Base-by-base conservation (phyloP, 2,113 vertebrate genomes). In the Ictidomys tridecemlineatus region DNA sequence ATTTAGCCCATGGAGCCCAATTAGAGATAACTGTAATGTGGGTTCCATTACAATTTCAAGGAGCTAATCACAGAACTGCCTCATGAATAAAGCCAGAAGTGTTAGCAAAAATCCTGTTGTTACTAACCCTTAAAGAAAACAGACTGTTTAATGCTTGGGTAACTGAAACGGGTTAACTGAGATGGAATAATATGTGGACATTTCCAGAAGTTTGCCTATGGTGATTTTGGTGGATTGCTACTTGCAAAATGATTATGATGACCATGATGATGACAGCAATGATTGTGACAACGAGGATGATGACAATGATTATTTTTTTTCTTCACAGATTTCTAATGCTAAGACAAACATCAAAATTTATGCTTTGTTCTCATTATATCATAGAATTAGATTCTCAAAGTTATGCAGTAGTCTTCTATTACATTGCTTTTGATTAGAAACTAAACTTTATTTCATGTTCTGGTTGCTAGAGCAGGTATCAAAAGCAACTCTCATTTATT, bases 401-500 rank as follows among this genome's bases (percentile, higher is more conserved):
- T 88, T 85, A 28, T 28, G 24, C 84, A 5, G 34, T 53, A 53
- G 65, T 34, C 24, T 51, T 10, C 4, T 67, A 8, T 22, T 8
- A 39, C 63, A 42, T 28, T 39, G 12, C 26, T 70, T 70, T 42
- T 67, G 10, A 42, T 42, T 18, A n/a, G 16, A 42, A 48, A 6
- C 11, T 56, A 65, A 69, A 4, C 3, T 45, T 56, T 78, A 78
- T 32, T 24, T 51, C 7, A 20, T 67, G 17, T 28, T 22, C 28
- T 39, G 20, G 5, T 69, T 61, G 34, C 14, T 61, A 14, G 20
- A 73, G 24, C 8, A 77, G 1, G 24, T 26, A 9, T 90, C 42
- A 61, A 51, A 96, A 89, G 12, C 37, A 78, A n/a, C 34, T 94
- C n/a, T 53, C 67, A 8, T 42, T 83, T 39, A 58, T 80, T 28